Base-by-base conservation (phyloP, 1,140 invertebrate genomes). In the Panagrolaimus sp. region DNA sequence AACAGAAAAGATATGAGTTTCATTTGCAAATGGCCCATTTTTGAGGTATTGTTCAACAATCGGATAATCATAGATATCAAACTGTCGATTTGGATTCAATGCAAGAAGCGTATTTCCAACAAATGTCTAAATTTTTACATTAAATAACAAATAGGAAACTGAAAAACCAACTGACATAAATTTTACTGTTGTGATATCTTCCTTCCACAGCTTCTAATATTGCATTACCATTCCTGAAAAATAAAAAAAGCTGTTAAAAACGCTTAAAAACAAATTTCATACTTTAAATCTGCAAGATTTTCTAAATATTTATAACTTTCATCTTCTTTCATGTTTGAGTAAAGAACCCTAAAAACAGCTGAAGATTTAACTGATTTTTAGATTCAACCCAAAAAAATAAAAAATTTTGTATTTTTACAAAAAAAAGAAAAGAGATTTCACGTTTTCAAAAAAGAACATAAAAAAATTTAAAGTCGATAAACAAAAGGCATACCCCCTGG, bases 1-100 rank as follows among this genome's bases (percentile, higher is more conserved):
- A 28, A 44, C 28, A 1, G 52, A 47, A 66, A 43, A 69, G 28
- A 69, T 69, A 17, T 69, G 67, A 24, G 67, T 47, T 44, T 15
- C 28, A 21, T 58, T 28, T 26, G 52, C 21, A 58, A 58, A 58
- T 4, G 52, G 52, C 21, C 52, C 52, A 58, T 58, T 58, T 21
- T 58, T 58, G 5, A 26, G 28, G 17, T 58, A 58, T 28, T 58
- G 52, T 58, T 58, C 52, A 28, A 58, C 28, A 17, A 28, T 58
- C 12, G 52, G 52, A 58, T 26, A 21, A 14, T 58, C 52, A 21
- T 58, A 58, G 17, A 58, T 58, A 21, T 58, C 17, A 58, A 58
- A 28, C 1, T 58, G 21, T 28, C 28, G 21, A 17, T 58, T 58
- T 58, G 52, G 52, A 17, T 58, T 58, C 52, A 58, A 58, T 14